Percentiles rank a stretch among this genome's conserved stretches.
Evolutionary conservation across 2,888 invertebrate genomes (phyloP).

Genomic region (Netelia fuscicornis): DNA sequence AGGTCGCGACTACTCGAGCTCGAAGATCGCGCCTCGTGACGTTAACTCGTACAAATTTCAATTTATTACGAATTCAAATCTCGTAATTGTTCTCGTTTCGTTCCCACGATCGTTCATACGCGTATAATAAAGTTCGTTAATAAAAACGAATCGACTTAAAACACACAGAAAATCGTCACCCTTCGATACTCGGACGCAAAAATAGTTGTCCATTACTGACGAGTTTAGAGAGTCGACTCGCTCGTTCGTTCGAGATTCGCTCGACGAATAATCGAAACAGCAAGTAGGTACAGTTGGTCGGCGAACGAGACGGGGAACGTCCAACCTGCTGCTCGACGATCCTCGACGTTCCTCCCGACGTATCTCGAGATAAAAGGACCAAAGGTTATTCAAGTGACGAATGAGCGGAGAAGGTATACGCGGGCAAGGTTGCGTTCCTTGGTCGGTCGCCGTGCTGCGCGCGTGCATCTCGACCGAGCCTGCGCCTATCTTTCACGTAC

Average conservation of each 20-base stretch:
- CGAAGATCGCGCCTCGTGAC: background rate
- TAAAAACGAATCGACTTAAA: no score
- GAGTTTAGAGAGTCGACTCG: background rate
- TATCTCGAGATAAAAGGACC: slow-evolving; percentile 55
- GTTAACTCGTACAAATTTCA: background rate
- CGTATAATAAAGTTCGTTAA: no score
- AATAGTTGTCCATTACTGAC: slow-evolving; percentile 55
- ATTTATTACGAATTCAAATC: background rate
- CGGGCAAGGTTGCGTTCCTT: background rate
- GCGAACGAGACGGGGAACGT: no score
- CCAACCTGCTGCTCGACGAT: no score
- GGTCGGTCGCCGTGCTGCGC: slow-evolving; percentile 26
- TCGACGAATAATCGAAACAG: background rate
- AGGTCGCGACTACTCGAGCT: slow-evolving; percentile 28
- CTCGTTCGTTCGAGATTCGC: background rate
- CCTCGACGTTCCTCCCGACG: background rate
- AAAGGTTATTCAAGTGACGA: slow-evolving; percentile 64
- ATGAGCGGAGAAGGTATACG: slow-evolving; percentile 44
- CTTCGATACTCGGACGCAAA: slow-evolving; percentile 3
- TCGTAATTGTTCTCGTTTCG: no score
- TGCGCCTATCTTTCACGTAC: background rate
- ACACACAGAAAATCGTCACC: background rate
- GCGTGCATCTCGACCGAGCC: slow-evolving; percentile 56
- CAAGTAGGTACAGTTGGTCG: no score
- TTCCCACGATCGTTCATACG: no score